Base-by-base conservation (phyloP, 2,113 vertebrate genomes). In the Pterocles gutturalis region DNA sequence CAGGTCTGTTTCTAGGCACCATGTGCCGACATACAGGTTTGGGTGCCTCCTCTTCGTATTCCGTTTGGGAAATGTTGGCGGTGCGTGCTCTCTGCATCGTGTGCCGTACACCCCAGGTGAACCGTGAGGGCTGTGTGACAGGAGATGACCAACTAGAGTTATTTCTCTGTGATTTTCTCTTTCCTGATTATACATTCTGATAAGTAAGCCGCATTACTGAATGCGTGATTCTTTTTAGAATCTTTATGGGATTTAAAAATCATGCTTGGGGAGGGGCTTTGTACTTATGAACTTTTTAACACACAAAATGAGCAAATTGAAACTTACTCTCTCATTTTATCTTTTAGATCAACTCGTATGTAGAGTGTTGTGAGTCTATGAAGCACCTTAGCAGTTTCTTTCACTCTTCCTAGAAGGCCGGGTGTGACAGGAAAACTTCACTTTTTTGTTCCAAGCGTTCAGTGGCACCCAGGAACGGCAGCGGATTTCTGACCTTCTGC, bases 301-400 rank as follows among this genome's bases (percentile, higher is more conserved):
- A 7, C 31, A 7, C 20, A 34, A 14, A 57, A 53, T 11, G 33
- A 90, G 26, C 54, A 46, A 57, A 57, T 0, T 62, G 65, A 58
- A 84, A 69, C 20, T 72, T 14, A 51, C 6, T 29, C 11, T 93
- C n/a, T 87, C 2, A 0, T 96, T 92, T 93, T 93, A 60, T 78
- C 76, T 93, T 94, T 69, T 81, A 96, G 95, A 92, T 96, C 92
- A 69, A 24, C 69, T 79, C n/a, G 11, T 61, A 20, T 60, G 72
- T 64, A 73, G 76, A 92, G 66, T 49, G 55, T 38, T 92, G 91
- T 94, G 96, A 88, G 92, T 75, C 82, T 67, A 0, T 71, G 89
- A 79, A 92, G 94, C 80, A 55, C 70, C 80, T 84, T 33, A 61
- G 91, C 70, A 53, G 78, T 31, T 80, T 72, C 83, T 93, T 79